These are phyloP conservation scores for Aegotheles bennettii DNA, from an alignment of 2,113 vertebrate species.

Conservation along the genomic window DNA sequence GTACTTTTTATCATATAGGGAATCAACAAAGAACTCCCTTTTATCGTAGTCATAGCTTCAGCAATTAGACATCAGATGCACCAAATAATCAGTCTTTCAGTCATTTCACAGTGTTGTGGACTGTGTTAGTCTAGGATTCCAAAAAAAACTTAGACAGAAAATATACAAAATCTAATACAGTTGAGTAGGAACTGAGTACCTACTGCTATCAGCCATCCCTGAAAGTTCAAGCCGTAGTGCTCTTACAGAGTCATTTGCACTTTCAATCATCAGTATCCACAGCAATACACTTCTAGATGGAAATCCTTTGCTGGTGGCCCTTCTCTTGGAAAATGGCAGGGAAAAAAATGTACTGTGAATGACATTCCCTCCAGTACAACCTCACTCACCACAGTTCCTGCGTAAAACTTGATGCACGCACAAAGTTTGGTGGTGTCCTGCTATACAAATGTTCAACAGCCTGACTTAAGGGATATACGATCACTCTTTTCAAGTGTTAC, in stretches of 20 bases:
- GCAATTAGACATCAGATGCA: neutral
- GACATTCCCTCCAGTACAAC: neutral
- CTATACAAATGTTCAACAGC: neutral
- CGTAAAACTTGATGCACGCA: neutral
- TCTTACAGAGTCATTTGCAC: neutral
- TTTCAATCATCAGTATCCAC: neutral
- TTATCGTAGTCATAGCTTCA: neutral
- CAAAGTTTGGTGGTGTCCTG: neutral
- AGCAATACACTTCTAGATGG: neutral
- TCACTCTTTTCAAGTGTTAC: slow-evolving; percentile 58
- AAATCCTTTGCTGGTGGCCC: neutral
- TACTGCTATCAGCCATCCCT: neutral
- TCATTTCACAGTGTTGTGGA: neutral
- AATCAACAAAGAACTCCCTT: neutral
- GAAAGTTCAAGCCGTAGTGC: neutral
- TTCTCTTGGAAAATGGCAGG: neutral
- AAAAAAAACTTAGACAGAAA: neutral
- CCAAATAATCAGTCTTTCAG: neutral
- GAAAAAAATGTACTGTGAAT: neutral
- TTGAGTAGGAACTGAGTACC: neutral
- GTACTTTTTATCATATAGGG: neutral
- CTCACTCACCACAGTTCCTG: neutral
- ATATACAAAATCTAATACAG: neutral
- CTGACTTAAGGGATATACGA: slow-evolving; percentile 39
- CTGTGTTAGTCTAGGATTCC: neutral